phyloP scores from a whole-genome alignment of 2,888 invertebrate species.

The Meandrusa payeni region DNA sequence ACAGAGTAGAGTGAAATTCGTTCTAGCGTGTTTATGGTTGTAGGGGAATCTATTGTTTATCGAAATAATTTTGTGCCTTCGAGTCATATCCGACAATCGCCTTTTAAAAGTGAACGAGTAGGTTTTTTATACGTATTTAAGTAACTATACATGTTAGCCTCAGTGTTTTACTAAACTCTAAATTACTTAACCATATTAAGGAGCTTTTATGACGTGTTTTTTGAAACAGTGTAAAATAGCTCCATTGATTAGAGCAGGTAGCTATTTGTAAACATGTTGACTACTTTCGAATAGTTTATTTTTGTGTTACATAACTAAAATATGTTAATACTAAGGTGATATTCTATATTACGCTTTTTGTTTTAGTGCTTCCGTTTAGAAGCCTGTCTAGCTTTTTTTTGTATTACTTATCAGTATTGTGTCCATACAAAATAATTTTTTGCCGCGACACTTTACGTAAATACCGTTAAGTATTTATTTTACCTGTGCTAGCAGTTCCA shows the following conservation, averaged over 20 bases:
- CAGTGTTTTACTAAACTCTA: slow-evolving; percentile 41
- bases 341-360: slow-evolving; percentile 42
- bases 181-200: slow-evolving; percentile 33
- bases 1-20: slow-evolving; percentile 40
- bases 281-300: slow-evolving; percentile 75
- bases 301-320: slow-evolving; percentile 59
- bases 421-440: slow-evolving; percentile 32
- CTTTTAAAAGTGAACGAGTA: slow-evolving; percentile 66
- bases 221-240: slow-evolving; percentile 17
- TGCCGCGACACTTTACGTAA: slow-evolving; percentile 12
- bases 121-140: slow-evolving; percentile 66
- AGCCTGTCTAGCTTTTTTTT: slow-evolving; percentile 30
- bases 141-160: slow-evolving; percentile 46
- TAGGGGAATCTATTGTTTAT: slow-evolving; percentile 44
- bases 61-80: slow-evolving; percentile 67
- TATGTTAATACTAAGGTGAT: slow-evolving; percentile 55
- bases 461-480: slow-evolving; percentile 19
- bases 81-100: slow-evolving; percentile 75
- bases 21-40: slow-evolving; percentile 45
- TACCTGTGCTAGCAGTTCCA: slow-evolving; percentile 8
- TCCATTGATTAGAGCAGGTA: slow-evolving; percentile 26
- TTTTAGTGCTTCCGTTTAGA: slow-evolving; percentile 38
- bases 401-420: slow-evolving; percentile 53
- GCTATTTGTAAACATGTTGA: slow-evolving; percentile 67
- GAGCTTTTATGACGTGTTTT: slow-evolving; percentile 19